Evolutionary conservation across 2,113 vertebrate genomes (phyloP), one percentile per base, ranked within the genome.

Genomic region (Dinomys branickii): DNA sequence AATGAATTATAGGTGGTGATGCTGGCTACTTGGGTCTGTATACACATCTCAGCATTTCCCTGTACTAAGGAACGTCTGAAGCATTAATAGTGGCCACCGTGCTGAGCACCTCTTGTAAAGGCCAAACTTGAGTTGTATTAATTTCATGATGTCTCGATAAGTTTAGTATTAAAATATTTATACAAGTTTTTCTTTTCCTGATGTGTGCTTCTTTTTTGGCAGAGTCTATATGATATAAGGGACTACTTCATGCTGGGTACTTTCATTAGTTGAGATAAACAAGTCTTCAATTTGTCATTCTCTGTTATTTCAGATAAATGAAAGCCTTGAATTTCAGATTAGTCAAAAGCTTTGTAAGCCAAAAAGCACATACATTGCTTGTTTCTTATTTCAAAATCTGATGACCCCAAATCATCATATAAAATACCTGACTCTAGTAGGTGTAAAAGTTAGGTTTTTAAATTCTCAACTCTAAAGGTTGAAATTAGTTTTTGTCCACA

Each of bases 321-420:
- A 61, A 96, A 88, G 54, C 59, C 47, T 88, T 86, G 86, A 97
- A 67, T 71, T 80, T 81, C 91, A 95, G 89, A 90, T 58, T 4
- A 73, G 22, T 88, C 26, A 35, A 95, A 91, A 80, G 26, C 35
- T 88, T 38, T 67, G 13, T 35, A 75, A 93, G 65, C 63, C 56
- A 52, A 63, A 75, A 93, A 35, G 6, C 5, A 83, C 22, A 78
- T 1, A 28, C 3, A 5, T 44, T 56, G 26, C 14, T 33, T 85
- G 56, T 81, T 44, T 94, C 20, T 92, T 16, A 82, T 71, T 88
- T 63, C 52, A 94, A 86, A 87, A 67, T 54, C 33, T 30, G 86
- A 59, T 7, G 61, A 80, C 33, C 16, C 12, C n/a, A 83, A 73
- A 58, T 6, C 56, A 63, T 41, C 41, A 52, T 35, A 30, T 71